Base-by-base conservation (phyloP, 1,140 invertebrate species). In the Drosophila triauraria region DNA sequence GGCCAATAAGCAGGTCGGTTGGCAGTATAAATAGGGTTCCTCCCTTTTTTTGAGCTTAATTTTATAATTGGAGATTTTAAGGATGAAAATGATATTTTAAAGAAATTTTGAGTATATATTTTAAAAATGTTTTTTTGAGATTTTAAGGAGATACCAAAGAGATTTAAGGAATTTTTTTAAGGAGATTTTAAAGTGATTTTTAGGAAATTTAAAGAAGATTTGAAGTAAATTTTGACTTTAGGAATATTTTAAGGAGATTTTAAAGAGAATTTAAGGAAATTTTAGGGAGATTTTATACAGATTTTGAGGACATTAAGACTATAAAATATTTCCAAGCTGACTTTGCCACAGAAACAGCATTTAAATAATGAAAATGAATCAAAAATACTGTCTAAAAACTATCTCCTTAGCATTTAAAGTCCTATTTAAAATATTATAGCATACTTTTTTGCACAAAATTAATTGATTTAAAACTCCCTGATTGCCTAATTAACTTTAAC, bases 1-100 rank as follows among this genome's bases (percentile, higher is more conserved):
- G 42, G 23, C 47, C 30, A 51, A 61, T 54, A 72, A 42, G 35
- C 65, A 58, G n/a, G 40, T 30, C 47, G 25, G n/a, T 32, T 20
- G 32, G 12, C 35, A 65, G 8, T 23, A 12, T 15, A 57, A 58
- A 43, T 13, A 32, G 27, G 35, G n/a, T 17, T 27, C 30, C 17
- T 35, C 32, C 17, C 32, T 40, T 10, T 35, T 48, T 48, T 17
- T 0, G 5, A 10, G 35, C 15, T 40, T 40, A 20, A 20, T 15
- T 70, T 48, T 6, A 9, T 13, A 35, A 9, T 20, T 20, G 2
- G 7, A 4, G 32, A 54, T 15, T 10, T 23, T 54, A 20, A 20
- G 20, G 20, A 20, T 20, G 20, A 20, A 1, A 20, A 20, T 20
- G 1, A 20, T 20, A 20, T 20, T 20, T 20, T 30, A 13, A 53